Evolutionary conservation across 2,888 invertebrate species (phyloP), one percentile per base, ranked within the genome.

Genomic region (Blomia tropicalis): DNA sequence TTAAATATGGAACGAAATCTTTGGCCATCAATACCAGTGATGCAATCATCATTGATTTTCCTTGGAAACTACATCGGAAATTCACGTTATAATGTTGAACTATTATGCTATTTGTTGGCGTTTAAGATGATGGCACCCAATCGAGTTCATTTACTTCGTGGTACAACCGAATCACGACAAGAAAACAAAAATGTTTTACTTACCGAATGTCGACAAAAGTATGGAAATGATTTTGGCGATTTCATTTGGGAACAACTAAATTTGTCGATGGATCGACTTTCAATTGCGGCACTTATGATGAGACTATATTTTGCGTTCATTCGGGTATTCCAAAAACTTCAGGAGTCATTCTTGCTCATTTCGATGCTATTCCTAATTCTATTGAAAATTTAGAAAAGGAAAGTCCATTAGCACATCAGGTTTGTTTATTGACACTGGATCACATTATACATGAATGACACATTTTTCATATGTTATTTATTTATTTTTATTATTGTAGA

Each of bases 121-220:
- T 81, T 83, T 69, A 85, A 85, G 73, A 70, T 83, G 53, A 78
- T 82, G 70, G 78, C 81, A 0, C 83, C 84, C 0, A 71, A 74
- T 25, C 82, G 81, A 65, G 77, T 85, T 63, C 76, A 76, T 67
- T 71, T 85, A 64, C 70, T 85, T 23, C 74, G 85, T 58, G 85
- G 85, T 0, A 85, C 85, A 72, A 85, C 85, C 72, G 85, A 85
- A 74, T 79, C 82, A n/a, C 73, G 79, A 66, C 80, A 84, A 54
- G 84, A 85, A 74, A 31, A 14, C 17, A 80, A 81, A 79, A 84
- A 83, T 72, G 80, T 82, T 0, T 85, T 85, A 72, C 77, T 80
- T 69, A 83, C 83, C 30, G 85, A 85, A 72, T 84, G 84, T 70
- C 63, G 77, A 1, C 67, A 71, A 2, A 84, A 84, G 71, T 84